phyloP scores from a whole-genome alignment of 35 echinoderm and acorn worm species.

The Apostichopus californicus region DNA sequence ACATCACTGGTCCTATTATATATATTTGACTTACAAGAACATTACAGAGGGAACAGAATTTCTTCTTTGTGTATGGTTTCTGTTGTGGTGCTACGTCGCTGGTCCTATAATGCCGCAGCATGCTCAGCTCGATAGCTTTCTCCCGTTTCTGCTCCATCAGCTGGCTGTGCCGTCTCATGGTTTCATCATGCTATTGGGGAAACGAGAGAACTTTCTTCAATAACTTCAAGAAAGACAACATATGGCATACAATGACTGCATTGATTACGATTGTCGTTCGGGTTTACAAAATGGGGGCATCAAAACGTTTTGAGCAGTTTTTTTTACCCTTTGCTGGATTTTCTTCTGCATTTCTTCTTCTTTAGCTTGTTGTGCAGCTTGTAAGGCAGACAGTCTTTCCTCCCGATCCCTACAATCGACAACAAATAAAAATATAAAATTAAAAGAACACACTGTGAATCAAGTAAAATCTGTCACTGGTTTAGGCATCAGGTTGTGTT shows the following conservation, averaged over 20 bases:
- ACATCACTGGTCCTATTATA: conserved; percentile 77
- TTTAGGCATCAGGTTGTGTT: too few relatives aligned
- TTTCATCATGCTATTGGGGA: conserved; percentile 79
- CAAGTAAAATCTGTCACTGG: too few relatives aligned
- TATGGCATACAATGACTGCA: too few relatives aligned
- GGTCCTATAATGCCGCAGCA: conserved; percentile 77
- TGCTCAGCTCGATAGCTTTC: conserved; percentile 92
- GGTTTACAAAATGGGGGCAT: too few relatives aligned
- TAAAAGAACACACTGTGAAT: too few relatives aligned
- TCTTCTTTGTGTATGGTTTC: conserved; percentile 90
- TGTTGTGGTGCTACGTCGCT: conserved; percentile 84
- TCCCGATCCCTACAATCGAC: conserved; percentile 73
- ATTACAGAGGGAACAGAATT: conserved; percentile 83
- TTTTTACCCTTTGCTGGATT: conserved; percentile 92
- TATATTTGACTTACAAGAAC: conserved; percentile 69
- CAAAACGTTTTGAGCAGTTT: background rate
- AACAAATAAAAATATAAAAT: background rate
- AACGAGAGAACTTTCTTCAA: background rate
- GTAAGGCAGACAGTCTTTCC: conserved; percentile 75
- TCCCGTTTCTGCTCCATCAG: conserved; percentile 89
- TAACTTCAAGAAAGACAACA: too few relatives aligned
- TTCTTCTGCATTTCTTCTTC: conserved; percentile 99
- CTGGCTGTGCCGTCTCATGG: conserved; percentile 70
- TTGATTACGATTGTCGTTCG: too few relatives aligned
- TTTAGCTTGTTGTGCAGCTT: conserved; percentile 89